Evolutionary conservation across 30 jellyfish, hydroid and myxozoan species (phyloP).

Genomic region (Nemopilema nomurai): DNA sequence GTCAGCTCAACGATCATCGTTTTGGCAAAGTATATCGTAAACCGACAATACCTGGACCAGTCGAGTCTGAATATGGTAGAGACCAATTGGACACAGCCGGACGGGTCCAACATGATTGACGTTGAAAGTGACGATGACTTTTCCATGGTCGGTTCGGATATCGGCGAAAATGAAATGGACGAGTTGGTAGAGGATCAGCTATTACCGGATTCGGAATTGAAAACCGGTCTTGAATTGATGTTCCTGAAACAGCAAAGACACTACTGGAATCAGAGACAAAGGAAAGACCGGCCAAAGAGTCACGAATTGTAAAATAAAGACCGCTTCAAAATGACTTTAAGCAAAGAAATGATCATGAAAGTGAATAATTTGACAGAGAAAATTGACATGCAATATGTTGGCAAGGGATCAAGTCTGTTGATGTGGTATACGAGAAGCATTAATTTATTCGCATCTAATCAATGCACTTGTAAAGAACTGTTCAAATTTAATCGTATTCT

Average conservation of each 20-base stretch:
- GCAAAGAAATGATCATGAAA: too few species aligned
- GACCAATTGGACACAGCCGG: conserved; percentile 67
- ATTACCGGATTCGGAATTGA: conserved; percentile 86
- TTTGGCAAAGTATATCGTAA: conserved; percentile 61
- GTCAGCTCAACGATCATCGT: conserved; percentile 77
- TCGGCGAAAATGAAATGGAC: conserved; percentile 76
- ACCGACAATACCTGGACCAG: conserved; percentile 29
- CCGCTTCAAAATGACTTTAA: neutral
- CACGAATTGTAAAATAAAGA: conserved; percentile 39
- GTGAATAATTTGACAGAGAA: too few species aligned
- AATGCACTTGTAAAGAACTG: neutral
- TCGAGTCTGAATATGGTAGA: conserved; percentile 28
- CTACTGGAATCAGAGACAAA: conserved; percentile 82
- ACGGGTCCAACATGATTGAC: conserved; percentile 32
- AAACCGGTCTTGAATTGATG: conserved; percentile 86
- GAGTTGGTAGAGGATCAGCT: conserved; percentile 94
- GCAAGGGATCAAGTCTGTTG: too few species aligned
- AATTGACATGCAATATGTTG: too few species aligned
- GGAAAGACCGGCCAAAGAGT: conserved; percentile 44
- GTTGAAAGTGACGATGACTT: conserved; percentile 59
- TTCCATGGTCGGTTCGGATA: conserved; percentile 66
- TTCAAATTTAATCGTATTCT: neutral
- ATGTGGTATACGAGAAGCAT: neutral
- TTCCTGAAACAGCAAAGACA: conserved; percentile 92
- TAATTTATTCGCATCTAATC: neutral